These are phyloP conservation scores for Torymus texanus DNA, from an alignment of 2,888 invertebrate species.

Conservation along the genomic window DNA sequence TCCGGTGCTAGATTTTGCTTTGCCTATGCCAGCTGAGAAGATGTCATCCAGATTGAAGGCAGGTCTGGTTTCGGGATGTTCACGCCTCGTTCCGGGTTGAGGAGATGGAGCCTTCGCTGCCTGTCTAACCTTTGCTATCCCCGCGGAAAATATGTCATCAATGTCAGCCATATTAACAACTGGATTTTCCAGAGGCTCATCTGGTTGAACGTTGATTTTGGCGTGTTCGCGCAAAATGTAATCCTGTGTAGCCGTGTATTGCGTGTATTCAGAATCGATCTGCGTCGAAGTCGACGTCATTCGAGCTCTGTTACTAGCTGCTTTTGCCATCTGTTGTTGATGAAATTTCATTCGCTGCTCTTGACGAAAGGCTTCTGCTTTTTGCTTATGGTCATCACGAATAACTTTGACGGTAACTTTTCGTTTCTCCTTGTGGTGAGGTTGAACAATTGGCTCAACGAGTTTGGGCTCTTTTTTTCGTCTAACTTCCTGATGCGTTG, in stretches of 20 bases:
- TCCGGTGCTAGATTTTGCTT: constrained; percentile 58
- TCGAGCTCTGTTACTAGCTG: neutral
- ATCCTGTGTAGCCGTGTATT: constrained; percentile 52
- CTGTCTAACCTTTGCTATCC: constrained; percentile 60
- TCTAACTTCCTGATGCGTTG: constrained; percentile 38
- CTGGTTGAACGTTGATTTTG: constrained; percentile 18
- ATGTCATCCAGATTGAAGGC: constrained; percentile 66
- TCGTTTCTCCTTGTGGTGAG: constrained; percentile 50
- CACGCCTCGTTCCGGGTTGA: constrained; percentile 30
- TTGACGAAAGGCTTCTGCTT: neutral
- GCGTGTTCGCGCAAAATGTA: constrained; percentile 50
- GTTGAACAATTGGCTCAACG: neutral
- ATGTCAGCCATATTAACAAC: constrained; percentile 60
- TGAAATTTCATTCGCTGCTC: constrained; percentile 1
- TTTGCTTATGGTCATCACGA: constrained; percentile 47
- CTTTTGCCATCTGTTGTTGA: constrained; percentile 6
- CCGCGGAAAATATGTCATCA: constrained; percentile 66
- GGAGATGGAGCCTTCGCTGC: constrained; percentile 51
- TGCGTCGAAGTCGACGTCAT: constrained; percentile 38
- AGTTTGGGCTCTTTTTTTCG: constrained; percentile 40
- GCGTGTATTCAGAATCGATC: constrained; percentile 38
- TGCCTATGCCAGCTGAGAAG: constrained; percentile 67
- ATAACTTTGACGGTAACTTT: constrained; percentile 51
- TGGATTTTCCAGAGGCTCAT: constrained; percentile 12
- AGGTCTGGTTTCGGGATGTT: constrained; percentile 53